Evolutionary conservation across 1,140 invertebrate genomes (phyloP), one percentile per base, ranked within the genome.

Genomic region (Dendroctonus valens): DNA sequence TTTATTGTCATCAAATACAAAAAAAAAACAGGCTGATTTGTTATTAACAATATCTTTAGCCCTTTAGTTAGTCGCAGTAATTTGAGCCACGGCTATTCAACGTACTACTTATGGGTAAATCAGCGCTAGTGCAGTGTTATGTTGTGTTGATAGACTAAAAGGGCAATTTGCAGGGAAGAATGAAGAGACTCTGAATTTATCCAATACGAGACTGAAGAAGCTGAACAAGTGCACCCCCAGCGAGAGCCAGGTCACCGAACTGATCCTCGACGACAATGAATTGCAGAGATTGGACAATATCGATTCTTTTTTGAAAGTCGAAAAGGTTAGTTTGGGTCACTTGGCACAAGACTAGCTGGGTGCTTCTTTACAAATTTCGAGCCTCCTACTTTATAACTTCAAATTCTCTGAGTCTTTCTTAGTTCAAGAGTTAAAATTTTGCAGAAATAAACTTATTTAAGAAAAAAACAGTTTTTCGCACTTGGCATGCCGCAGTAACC

Each of bases 251-350:
- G 84, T 91, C 67, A 87, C 86, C 50, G 88, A 87, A 67, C 81
- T 96, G 53, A 88, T 93, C 68, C 81, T 92, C 39, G 91, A 95
- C 78, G 89, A 94, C 73, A 96, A 96, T 83, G 89, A 90, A 72
- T 79, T 96, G 55, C 89, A 92, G 72, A 87, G 91, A 70, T 84
- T 95, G 63, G 92, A 95, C 77, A 92, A 92, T 80, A 84, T 96
- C 67, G 91, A 94, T 73, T 87, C 87, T 52, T 94, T 89, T 78
- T 82, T 81, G 41, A 86, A 87, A 75, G 83, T 95, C 40, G 89
- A 89, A 81, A 92, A 91, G 83, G 92, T 94, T 82, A 37, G 26
- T 54, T 12, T 42, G 38, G 12, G 37, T 53, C 55, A 41, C 40
- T 37, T 8, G 39, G 9, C 40, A 12, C 41, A 61, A 48, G 12